phyloP scores from a whole-genome alignment of 1,140 invertebrate genomes.

The Drosophila kanapiae region DNA sequence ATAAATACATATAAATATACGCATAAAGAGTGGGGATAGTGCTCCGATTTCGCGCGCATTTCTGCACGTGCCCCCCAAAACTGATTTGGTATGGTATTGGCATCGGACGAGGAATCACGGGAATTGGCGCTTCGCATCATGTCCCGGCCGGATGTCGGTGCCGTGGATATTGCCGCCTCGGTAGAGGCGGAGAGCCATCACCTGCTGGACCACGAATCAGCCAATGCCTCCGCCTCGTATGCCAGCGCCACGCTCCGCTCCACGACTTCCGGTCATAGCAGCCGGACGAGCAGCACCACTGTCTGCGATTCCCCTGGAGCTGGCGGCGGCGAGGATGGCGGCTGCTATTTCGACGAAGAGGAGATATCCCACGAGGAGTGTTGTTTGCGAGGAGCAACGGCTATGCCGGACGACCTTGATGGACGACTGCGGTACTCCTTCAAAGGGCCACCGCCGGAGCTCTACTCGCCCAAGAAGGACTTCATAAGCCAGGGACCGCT shows the following conservation, averaged over 20 bases:
- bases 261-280: slow-evolving; percentile 50
- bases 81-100: slow-evolving; percentile 24
- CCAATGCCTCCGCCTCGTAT: slow-evolving; percentile 1
- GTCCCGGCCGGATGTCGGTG: slow-evolving; percentile 9
- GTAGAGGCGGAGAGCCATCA: slow-evolving; percentile 16
- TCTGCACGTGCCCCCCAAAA: slow-evolving; percentile 42
- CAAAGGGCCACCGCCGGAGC: slow-evolving; percentile 76
- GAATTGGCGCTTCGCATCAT: slow-evolving; percentile 8
- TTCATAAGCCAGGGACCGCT: slow-evolving; percentile 68
- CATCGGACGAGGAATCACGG: slow-evolving; percentile 1
- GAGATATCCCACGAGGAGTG: slow-evolving; percentile 17
- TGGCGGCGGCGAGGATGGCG: background rate
- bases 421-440: slow-evolving; percentile 65
- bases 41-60: slow-evolving; percentile 45
- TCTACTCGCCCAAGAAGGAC: slow-evolving; percentile 78
- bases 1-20: slow-evolving; percentile 4
- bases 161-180: background rate
- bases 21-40: slow-evolving; percentile 33
- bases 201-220: slow-evolving; percentile 9
- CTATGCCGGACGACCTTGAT: slow-evolving; percentile 29
- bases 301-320: slow-evolving; percentile 25
- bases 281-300: slow-evolving; percentile 44
- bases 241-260: slow-evolving; percentile 48
- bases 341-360: slow-evolving; percentile 9
- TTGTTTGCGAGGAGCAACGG: slow-evolving; percentile 12